These are phyloP conservation scores for Drosophila vallismaia DNA, from an alignment of 2,888 invertebrate genomes.

Conservation along the genomic window DNA sequence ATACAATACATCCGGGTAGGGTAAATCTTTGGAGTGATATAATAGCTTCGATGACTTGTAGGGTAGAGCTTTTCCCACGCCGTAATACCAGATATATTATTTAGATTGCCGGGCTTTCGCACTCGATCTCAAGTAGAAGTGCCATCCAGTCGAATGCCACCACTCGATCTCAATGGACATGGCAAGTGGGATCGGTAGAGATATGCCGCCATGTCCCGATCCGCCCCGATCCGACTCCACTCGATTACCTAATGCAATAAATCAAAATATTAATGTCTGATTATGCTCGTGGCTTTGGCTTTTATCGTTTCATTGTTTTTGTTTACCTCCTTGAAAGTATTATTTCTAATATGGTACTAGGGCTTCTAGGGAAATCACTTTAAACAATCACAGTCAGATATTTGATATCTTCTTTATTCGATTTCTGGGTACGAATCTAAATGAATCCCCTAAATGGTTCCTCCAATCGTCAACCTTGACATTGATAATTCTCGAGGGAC, in stretches of 20 bases:
- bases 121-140: conserved; percentile 33
- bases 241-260: conserved; percentile 30
- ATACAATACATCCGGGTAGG: background rate
- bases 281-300: conserved; percentile 6
- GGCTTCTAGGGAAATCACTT: background rate
- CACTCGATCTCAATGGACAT: conserved; percentile 38
- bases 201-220: too few relatives aligned
- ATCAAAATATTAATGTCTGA: conserved; percentile 26
- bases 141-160: conserved; percentile 35
- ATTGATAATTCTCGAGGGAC: conserved; percentile 4
- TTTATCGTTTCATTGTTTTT: conserved; percentile 7
- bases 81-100: conserved; percentile 1
- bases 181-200: conserved; percentile 36
- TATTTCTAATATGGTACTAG: conserved; percentile 3
- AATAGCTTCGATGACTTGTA: background rate
- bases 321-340: conserved; percentile 32
- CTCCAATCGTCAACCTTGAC: background rate
- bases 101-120: conserved; percentile 9
- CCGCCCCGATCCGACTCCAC: too few relatives aligned
- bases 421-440: background rate
- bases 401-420: too few relatives aligned
- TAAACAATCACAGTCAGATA: too few relatives aligned
- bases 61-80: conserved; percentile 26
- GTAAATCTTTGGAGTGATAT: conserved; percentile 7
- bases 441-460: too few relatives aligned